Conservation (phyloP, 2,113 vertebrate species). For the Grantiella picta region DNA sequence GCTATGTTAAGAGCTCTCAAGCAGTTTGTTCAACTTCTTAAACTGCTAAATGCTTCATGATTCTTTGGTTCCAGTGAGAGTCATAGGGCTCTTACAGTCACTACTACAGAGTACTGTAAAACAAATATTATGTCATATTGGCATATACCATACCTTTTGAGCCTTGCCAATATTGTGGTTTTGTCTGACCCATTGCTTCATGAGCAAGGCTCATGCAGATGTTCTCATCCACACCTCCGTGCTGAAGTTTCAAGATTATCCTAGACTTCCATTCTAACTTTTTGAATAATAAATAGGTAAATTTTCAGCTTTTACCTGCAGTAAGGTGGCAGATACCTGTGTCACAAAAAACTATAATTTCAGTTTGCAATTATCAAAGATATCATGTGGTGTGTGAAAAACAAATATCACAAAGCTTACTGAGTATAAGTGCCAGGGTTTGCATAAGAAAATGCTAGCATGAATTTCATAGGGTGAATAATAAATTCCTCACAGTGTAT, state of each 20-base stretch:
- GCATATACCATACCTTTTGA: background rate
- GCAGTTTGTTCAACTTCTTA: conserved; percentile 26
- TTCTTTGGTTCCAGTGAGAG: background rate
- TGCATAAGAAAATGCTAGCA: background rate
- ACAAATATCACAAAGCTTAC: background rate
- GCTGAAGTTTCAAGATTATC: background rate
- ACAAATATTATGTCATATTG: conserved; percentile 31
- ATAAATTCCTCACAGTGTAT: background rate
- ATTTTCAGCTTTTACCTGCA: background rate
- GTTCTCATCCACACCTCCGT: background rate
- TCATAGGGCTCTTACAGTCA: background rate
- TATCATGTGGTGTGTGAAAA: background rate
- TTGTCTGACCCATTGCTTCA: background rate
- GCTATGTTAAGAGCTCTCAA: background rate
- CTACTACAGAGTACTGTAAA: background rate
- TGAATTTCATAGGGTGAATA: background rate
- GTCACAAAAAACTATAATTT: background rate
- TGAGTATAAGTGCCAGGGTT: background rate
- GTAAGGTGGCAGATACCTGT: background rate
- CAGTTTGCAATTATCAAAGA: background rate
- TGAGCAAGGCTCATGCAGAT: background rate
- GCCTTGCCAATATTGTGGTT: background rate
- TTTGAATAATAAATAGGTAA: background rate
- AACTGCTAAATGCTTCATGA: conserved; percentile 4
- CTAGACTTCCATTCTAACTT: background rate